Conservation (phyloP, 64 coral and sea anemone genomes). For the Porites australiensis region DNA sequence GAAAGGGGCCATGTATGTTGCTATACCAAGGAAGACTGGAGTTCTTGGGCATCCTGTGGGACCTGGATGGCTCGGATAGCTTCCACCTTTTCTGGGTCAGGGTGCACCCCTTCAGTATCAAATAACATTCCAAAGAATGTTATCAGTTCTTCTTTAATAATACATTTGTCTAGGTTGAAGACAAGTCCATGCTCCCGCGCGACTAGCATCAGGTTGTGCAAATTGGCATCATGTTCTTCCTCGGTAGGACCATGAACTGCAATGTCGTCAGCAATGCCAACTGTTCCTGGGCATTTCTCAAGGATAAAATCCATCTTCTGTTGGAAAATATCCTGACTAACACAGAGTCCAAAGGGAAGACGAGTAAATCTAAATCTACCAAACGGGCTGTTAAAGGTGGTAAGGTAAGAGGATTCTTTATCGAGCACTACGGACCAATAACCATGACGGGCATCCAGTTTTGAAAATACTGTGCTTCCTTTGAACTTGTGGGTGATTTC, state of each 20-base stretch:
- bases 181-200: slow-evolving; percentile 19
- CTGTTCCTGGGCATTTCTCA: slow-evolving; percentile 35
- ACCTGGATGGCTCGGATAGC: neutral
- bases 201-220: slow-evolving; percentile 26
- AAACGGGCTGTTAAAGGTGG: slow-evolving; percentile 35
- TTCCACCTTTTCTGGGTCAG: slow-evolving; percentile 15
- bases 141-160: neutral
- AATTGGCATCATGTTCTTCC: slow-evolving; percentile 13
- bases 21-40: neutral
- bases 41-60: neutral
- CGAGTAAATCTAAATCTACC: slow-evolving; percentile 34
- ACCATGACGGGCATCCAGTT: slow-evolving; percentile 43
- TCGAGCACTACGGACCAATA: slow-evolving; percentile 49
- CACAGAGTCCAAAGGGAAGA: slow-evolving; percentile 34
- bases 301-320: slow-evolving; percentile 44
- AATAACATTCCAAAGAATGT: slow-evolving; percentile 31
- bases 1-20: neutral
- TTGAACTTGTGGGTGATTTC: slow-evolving; percentile 31
- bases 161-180: slow-evolving; percentile 36
- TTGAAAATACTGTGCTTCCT: slow-evolving; percentile 42
- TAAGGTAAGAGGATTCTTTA: slow-evolving; percentile 30
- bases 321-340: slow-evolving; percentile 48
- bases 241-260: slow-evolving; percentile 21
- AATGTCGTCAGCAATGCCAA: slow-evolving; percentile 35
- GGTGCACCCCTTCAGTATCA: slow-evolving; percentile 27